Evolutionary conservation across 2,888 invertebrate species (phyloP).

Genomic region (Netelia inedita): DNA sequence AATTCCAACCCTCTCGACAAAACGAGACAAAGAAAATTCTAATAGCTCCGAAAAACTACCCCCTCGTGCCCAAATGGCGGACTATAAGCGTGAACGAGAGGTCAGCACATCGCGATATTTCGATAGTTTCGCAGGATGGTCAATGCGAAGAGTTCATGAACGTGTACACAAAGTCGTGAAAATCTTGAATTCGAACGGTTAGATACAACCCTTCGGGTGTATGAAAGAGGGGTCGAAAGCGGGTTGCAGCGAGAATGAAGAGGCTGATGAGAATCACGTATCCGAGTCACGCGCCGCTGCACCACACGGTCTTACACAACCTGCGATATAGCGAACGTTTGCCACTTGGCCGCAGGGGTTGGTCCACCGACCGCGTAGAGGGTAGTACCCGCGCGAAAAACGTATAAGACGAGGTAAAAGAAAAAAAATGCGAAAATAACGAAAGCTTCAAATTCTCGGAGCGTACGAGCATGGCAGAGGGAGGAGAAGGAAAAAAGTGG

Average conservation of each 20-base stretch:
- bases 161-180: constrained; percentile 4
- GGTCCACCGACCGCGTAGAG: not conserved
- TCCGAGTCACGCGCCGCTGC: constrained; percentile 46
- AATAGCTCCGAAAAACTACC: too few relatives aligned
- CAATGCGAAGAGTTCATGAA: not conserved
- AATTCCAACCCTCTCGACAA: too few relatives aligned
- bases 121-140: not conserved
- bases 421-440: constrained; percentile 9
- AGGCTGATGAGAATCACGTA: constrained; percentile 34
- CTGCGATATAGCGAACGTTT: not conserved
- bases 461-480: constrained; percentile 6
- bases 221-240: too few relatives aligned
- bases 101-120: not conserved
- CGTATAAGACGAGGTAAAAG: constrained; percentile 9
- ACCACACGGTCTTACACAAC: constrained; percentile 39
- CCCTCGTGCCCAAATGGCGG: too few relatives aligned
- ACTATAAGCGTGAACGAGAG: not conserved
- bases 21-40: too few relatives aligned
- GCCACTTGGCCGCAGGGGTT: constrained; percentile 31
- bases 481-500: constrained; percentile 1
- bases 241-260: not conserved
- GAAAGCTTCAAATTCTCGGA: constrained; percentile 25
- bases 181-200: constrained; percentile 29
- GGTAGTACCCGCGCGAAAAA: constrained; percentile 1
- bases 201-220: not conserved